Evolutionary conservation across 2,797 vertebrate genomes (phyloP).

Genomic region (Aulostomus chinensis): DNA sequence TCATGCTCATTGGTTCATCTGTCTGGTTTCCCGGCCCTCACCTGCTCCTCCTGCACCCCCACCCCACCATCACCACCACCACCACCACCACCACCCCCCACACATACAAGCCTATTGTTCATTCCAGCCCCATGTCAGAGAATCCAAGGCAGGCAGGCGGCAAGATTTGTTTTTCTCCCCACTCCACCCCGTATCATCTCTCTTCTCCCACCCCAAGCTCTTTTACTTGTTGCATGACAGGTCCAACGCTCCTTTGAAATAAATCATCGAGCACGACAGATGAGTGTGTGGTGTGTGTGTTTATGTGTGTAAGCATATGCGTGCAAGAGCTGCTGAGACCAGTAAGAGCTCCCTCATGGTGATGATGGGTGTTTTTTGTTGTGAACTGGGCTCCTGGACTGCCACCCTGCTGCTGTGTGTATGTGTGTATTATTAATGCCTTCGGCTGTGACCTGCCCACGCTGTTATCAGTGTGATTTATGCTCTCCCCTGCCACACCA

Average conservation of each 20-base stretch:
- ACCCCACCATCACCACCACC: constrained; percentile 16
- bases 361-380: constrained; percentile 59
- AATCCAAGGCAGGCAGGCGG: constrained; percentile 36
- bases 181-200: constrained; percentile 50
- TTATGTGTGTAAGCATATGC: no score
- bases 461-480: constrained; percentile 76
- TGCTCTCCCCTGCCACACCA: constrained; percentile 51
- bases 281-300: background rate
- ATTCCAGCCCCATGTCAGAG: constrained; percentile 54
- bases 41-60: background rate
- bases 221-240: constrained; percentile 73
- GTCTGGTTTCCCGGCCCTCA: background rate
- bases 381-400: constrained; percentile 53
- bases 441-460: constrained; percentile 72
- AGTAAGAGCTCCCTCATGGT: constrained; percentile 43
- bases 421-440: constrained; percentile 74
- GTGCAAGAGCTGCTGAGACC: constrained; percentile 20
- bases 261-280: constrained; percentile 59
- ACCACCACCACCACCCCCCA: constrained; percentile 11
- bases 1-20: constrained; percentile 10
- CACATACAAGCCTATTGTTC: constrained; percentile 29
- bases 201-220: constrained; percentile 43
- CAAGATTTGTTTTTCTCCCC: constrained; percentile 67
- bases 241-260: constrained; percentile 56
- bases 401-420: constrained; percentile 52